Base-by-base conservation (phyloP, 2,797 vertebrate genomes). In the Staurois parvus region DNA sequence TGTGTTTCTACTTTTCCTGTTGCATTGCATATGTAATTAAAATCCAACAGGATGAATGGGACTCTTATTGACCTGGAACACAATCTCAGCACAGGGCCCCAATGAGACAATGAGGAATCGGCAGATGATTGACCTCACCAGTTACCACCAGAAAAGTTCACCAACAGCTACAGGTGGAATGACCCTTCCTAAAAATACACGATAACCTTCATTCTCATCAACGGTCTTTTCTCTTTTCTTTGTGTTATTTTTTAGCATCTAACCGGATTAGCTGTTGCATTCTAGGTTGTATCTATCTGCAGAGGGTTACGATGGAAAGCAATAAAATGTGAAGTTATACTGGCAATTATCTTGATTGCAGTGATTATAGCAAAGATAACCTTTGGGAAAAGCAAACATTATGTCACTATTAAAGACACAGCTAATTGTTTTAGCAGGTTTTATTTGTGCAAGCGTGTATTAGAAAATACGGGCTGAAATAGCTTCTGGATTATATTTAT, bases 331-430 rank as follows among this genome's bases (percentile, higher is more conserved):
- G 37, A 74, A 48, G 59, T 52, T 52, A 73, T n/a, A 34, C 72
- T 40, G 19, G 84, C 45, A 76, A 76, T 81, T 75, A 81, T 76
- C 52, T 45, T 52, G 79, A 85, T 81, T 70, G 66, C 62, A 72
- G 59, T 79, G 79, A 87, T 83, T 87, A 83, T 72, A 79, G 45
- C 30, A 40, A 79, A 40, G 45, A 56, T 87, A 87, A 87, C 85
- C 85, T 87, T 85, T 84, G 76, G 42, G 32, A 40, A 76, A 87
- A 24, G 75, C 40, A 87, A 83, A 87, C 85, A 83, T 81, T 76
- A 26, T 79, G 85, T 42, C 69, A 83, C 74, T 79, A 87, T 67
- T 79, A 87, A 75, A 72, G 66, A 66, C n/a, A 21, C 17, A 0
- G 68, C 37, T 87, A 83, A 87, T 87, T 87, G 75, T 73, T 82